Percentiles rank a stretch among this genome's conserved stretches.
Conservation (phyloP, 2,888 invertebrate genomes). For the Apotomis turbidana region DNA sequence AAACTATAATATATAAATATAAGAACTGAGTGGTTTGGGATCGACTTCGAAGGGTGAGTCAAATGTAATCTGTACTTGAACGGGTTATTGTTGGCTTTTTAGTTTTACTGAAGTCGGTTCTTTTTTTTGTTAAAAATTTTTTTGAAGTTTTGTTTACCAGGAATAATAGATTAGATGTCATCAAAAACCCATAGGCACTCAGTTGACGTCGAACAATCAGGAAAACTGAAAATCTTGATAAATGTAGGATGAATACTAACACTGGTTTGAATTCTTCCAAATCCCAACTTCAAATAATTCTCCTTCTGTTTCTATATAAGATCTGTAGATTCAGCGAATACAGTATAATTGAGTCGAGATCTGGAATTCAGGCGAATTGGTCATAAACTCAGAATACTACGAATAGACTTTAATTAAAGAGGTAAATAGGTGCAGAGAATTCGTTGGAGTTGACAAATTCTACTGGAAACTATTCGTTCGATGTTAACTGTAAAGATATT, state of each 20-base stretch:
- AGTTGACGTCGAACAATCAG: background rate
- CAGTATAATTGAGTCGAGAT: constrained; percentile 18
- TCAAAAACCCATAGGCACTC: background rate
- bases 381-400: constrained; percentile 31
- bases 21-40: too few relatives aligned
- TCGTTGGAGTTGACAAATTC: constrained; percentile 12
- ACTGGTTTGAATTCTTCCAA: constrained; percentile 18
- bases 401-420: constrained; percentile 38
- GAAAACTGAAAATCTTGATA: constrained; percentile 8
- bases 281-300: constrained; percentile 25
- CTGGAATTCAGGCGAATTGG: constrained; percentile 24
- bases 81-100: too few relatives aligned
- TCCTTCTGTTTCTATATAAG: constrained; percentile 13
- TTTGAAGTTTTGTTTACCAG: too few relatives aligned
- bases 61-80: too few relatives aligned
- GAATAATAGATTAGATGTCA: too few relatives aligned
- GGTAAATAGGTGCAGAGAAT: constrained; percentile 23
- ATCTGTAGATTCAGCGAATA: constrained; percentile 32
- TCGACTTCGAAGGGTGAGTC: too few relatives aligned
- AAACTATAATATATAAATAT: too few relatives aligned
- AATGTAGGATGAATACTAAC: constrained; percentile 13
- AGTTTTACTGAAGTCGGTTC: too few relatives aligned
- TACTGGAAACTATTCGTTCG: background rate
- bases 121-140: too few relatives aligned
- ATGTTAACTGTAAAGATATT: constrained; percentile 4